Conservation (phyloP, 2,888 invertebrate genomes). For the Aspidapion aeneum region DNA sequence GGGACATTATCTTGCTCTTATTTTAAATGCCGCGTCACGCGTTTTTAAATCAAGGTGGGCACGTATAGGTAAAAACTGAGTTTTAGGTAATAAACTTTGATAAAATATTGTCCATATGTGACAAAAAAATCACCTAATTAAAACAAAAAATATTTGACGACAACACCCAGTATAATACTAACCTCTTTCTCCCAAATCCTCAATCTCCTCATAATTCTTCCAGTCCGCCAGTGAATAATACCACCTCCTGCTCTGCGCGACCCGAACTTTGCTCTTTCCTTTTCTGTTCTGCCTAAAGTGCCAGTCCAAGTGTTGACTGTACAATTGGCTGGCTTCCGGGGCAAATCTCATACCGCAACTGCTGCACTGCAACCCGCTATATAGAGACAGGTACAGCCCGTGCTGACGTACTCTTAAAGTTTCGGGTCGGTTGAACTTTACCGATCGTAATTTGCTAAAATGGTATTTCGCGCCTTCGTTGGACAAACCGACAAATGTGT, state of each 20-base stretch:
- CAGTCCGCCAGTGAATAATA: conserved; percentile 88
- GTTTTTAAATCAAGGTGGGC: no score
- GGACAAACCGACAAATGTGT: background rate
- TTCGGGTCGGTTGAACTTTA: conserved; percentile 66
- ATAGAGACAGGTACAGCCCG: conserved; percentile 66
- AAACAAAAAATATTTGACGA: no score
- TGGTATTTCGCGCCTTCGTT: background rate
- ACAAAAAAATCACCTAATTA: no score
- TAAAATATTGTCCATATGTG: no score
- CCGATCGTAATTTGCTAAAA: conserved; percentile 51
- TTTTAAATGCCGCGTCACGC: no score
- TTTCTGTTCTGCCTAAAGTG: conserved; percentile 93
- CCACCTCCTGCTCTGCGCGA: conserved; percentile 84
- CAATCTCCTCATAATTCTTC: conserved; percentile 92
- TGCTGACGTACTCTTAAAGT: conserved; percentile 72
- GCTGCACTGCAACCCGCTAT: conserved; percentile 93
- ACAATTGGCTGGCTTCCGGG: conserved; percentile 83
- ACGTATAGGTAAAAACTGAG: no score
- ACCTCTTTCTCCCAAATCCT: conserved; percentile 87
- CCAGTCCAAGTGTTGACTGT: conserved; percentile 97
- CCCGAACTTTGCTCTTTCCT: conserved; percentile 79
- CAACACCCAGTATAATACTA: no score
- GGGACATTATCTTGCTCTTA: no score
- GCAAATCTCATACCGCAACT: conserved; percentile 95
- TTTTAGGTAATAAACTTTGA: no score